Evolutionary conservation across 2,888 invertebrate species (phyloP).

Genomic region (Apoda limacodes): DNA sequence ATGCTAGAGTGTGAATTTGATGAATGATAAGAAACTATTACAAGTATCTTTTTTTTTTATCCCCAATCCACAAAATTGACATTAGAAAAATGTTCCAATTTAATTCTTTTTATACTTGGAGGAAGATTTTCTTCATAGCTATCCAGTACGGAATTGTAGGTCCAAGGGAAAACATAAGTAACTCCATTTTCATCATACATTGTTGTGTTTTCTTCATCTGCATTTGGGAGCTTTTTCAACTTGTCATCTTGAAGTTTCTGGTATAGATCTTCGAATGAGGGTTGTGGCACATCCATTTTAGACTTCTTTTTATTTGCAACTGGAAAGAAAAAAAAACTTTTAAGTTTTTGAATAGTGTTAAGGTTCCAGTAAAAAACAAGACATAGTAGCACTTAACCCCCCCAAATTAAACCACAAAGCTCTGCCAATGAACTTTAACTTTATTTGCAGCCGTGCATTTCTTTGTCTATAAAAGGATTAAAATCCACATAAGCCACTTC

Average conservation of each 20-base stretch:
- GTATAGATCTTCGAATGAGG: constrained; percentile 45
- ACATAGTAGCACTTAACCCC: no score
- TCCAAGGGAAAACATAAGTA: constrained; percentile 65
- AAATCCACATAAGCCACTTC: no score
- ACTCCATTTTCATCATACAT: constrained; percentile 43
- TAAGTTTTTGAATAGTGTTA: background rate
- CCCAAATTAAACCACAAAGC: no score
- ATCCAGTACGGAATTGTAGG: constrained; percentile 58
- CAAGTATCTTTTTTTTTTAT: constrained; percentile 18
- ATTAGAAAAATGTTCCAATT: constrained; percentile 59
- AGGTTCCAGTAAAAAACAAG: background rate
- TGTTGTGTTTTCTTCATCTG: constrained; percentile 26
- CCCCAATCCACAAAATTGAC: constrained; percentile 71
- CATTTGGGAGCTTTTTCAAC: constrained; percentile 17
- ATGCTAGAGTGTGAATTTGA: no score
- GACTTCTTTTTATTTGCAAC: constrained; percentile 31
- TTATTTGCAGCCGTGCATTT: no score
- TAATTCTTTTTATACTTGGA: constrained; percentile 70
- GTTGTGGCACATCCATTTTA: constrained; percentile 22
- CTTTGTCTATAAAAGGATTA: no score
- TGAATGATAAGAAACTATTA: background rate
- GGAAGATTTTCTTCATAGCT: constrained; percentile 61
- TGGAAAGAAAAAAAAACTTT: constrained; percentile 26
- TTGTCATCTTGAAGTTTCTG: constrained; percentile 38
- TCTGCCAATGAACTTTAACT: no score